A percentile compares a stretch with the other conserved stretches of the same genome.
Evolutionary conservation across 1,140 invertebrate species (phyloP).

Genomic region (Drosophila orena): DNA sequence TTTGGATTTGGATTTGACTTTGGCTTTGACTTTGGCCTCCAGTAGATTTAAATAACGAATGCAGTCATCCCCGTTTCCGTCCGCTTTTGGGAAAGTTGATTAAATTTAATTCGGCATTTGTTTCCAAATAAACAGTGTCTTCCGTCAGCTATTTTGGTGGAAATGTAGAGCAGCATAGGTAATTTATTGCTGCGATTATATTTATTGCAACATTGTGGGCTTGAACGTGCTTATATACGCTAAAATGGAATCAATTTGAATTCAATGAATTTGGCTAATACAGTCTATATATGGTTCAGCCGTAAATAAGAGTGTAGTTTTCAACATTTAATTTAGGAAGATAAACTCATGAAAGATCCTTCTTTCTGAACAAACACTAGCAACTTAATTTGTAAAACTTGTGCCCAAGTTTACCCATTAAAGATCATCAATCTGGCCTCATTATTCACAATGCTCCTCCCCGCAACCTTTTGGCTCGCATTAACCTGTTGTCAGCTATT

Average conservation of each 20-base stretch:
- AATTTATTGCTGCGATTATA: background rate
- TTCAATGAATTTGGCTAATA: no score
- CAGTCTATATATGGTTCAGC: no score
- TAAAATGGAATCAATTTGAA: no score
- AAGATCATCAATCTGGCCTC: conserved; percentile 51
- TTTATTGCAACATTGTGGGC: background rate
- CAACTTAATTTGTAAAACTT: conserved; percentile 48
- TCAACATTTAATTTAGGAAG: no score
- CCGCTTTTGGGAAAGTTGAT: background rate
- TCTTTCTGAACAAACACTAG: background rate
- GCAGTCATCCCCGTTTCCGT: background rate
- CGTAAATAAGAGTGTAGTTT: no score
- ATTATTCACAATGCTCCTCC: conserved; percentile 52
- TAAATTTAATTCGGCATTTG: conserved; percentile 4
- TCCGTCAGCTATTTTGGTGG: background rate
- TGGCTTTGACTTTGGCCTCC: background rate
- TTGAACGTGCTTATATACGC: no score
- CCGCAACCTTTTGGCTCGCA: conserved; percentile 29
- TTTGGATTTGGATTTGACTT: conserved; percentile 27
- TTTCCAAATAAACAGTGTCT: background rate
- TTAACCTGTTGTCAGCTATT: conserved; percentile 73
- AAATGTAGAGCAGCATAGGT: background rate
- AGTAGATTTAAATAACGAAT: conserved; percentile 2
- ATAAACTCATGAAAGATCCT: no score
- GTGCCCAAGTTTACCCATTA: conserved; percentile 36